Evolutionary conservation across 1,140 invertebrate genomes (phyloP), one percentile per base, ranked within the genome.

Genomic region (Watersipora subatra): DNA sequence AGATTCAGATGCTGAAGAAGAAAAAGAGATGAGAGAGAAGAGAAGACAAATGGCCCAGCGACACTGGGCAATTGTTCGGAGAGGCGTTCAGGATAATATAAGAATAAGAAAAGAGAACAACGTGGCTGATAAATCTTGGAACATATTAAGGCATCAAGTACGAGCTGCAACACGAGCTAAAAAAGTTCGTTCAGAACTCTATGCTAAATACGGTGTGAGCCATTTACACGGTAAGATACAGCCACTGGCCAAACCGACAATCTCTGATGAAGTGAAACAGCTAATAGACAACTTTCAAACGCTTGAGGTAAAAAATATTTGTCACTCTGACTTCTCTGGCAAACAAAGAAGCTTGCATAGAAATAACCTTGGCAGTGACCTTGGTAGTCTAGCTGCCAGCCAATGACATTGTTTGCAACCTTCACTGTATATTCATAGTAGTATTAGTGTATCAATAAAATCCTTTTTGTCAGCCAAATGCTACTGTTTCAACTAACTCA

Each of bases 161-260:
- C 58, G 58, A 24, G 58, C 24, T 7, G n/a, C 30, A n/a, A 27
- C 62, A 22, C 24, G 24, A 19, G 29, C 62, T 61, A 28, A 68
- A 61, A 12, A 28, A 58, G n/a, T 65, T 29, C 67, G 64, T 62
- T 34, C 61, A 58, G 57, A 62, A 30, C 30, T 68, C 24, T 22
- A 68, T 63, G 15, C 59, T 57, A 24, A 57, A 55, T 34, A 66
- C 26, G 7, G 67, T 57, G 55, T 66, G 59, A 28, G 61, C 24
- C 19, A 46, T 12, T 12, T 7, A 7, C n/a, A 12, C n/a, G 7
- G 7, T n/a, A 46, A 46, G n/a, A 46, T 46, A 46, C 7, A 46
- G 7, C 34, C 34, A 46, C 7, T 46, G 7, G 34, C 7, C 34
- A 46, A 46, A 46, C 34, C 34, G 7, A 46, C 34, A n/a, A 46